These are phyloP conservation scores for Drosophila leonis DNA, from an alignment of 2,888 invertebrate species.

Conservation along the genomic window DNA sequence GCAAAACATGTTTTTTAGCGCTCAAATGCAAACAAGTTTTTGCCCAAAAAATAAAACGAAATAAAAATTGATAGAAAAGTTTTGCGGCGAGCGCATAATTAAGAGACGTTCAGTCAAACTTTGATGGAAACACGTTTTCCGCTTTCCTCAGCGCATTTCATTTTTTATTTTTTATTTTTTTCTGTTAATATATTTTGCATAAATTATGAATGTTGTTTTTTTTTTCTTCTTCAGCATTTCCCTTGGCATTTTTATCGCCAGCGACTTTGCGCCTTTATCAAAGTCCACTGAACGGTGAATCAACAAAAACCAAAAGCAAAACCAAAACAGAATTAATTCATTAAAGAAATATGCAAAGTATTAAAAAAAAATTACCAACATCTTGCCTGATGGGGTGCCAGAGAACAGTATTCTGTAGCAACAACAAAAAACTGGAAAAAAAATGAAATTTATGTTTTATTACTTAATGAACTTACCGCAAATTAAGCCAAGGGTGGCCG, in stretches of 20 bases:
- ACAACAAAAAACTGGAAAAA: conserved; percentile 42
- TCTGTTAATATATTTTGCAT: conserved; percentile 64
- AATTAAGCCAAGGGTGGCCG: conserved; percentile 74
- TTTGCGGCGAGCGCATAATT: conserved; percentile 66
- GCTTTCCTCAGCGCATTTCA: conserved; percentile 17
- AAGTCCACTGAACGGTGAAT: conserved; percentile 80
- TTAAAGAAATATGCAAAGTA: conserved; percentile 84
- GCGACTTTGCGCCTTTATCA: conserved; percentile 78
- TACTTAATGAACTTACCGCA: conserved; percentile 84
- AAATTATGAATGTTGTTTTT: conserved; percentile 64
- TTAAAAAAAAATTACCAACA: conserved; percentile 65
- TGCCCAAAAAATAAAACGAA: conserved; percentile 5
- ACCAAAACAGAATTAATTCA: conserved; percentile 84
- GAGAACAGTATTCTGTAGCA: conserved; percentile 1
- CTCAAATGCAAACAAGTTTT: conserved; percentile 63
- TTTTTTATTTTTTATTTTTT: conserved; percentile 7
- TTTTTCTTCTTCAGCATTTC: conserved; percentile 23
- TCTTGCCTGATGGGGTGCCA: conserved; percentile 57
- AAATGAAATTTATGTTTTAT: conserved; percentile 80
- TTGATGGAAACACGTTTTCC: conserved; percentile 71
- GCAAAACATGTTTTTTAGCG: conserved; percentile 79
- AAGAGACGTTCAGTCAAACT: conserved; percentile 60
- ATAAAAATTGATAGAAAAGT: conserved; percentile 81
- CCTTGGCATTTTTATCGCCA: conserved; percentile 67
- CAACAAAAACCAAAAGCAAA: conserved; percentile 73